phyloP scores from a whole-genome alignment of 2,113 vertebrate species.

The Brienomyrus brachyistius region DNA sequence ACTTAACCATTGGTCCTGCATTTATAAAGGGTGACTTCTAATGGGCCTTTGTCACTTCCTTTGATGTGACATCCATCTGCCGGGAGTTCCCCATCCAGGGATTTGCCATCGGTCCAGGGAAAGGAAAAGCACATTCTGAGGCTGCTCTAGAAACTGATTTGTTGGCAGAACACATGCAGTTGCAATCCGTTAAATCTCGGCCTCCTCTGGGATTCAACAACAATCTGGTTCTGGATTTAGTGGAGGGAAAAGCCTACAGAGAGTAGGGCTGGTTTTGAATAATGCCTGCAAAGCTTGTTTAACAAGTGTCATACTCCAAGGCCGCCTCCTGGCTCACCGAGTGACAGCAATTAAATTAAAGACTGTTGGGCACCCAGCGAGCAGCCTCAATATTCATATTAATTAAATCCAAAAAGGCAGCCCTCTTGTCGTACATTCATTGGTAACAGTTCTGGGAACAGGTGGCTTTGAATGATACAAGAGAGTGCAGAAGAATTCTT shows the following conservation, averaged over 20 bases:
- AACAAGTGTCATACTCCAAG: conserved; percentile 8
- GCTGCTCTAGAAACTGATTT: neutral
- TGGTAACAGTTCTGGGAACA: neutral
- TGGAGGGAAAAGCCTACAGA: neutral
- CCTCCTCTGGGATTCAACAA: neutral
- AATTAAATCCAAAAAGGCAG: neutral
- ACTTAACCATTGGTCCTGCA: neutral
- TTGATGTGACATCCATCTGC: neutral
- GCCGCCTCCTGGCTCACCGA: neutral
- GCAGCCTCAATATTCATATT: conserved; percentile 6
- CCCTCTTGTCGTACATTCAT: neutral
- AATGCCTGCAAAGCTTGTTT: neutral
- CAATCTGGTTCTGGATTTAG: conserved; percentile 12
- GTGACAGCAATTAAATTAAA: conserved; percentile 12
- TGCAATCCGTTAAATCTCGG: neutral
- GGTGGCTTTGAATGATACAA: conserved; percentile 9
- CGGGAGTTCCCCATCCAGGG: neutral
- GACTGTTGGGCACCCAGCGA: neutral
- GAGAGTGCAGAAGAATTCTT: neutral
- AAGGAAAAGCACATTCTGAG: neutral
- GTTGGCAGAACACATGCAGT: neutral
- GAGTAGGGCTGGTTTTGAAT: neutral
- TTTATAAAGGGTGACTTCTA: neutral
- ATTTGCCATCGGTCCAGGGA: neutral
- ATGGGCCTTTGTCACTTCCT: neutral